Evolutionary conservation across 1,140 invertebrate species (phyloP).

Genomic region (Drosophila sucinea): DNA sequence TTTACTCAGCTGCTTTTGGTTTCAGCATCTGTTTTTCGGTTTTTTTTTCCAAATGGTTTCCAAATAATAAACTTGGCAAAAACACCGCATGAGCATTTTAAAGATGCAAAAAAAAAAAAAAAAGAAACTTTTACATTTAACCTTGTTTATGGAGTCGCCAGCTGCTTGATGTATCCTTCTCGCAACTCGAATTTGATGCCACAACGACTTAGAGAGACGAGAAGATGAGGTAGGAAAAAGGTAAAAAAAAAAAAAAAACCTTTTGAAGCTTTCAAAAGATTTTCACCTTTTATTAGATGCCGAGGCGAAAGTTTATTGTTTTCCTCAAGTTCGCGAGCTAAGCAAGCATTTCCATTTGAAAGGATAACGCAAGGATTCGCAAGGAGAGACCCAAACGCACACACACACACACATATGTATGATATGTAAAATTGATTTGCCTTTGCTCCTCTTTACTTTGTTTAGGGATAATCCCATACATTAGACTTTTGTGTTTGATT

Average conservation of each 20-base stretch:
- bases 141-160: constrained; percentile 72
- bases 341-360: constrained; percentile 52
- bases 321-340: constrained; percentile 62
- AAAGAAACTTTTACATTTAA: constrained; percentile 73
- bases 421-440: constrained; percentile 79
- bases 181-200: constrained; percentile 1
- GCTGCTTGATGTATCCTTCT: constrained; percentile 38
- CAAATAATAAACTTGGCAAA: constrained; percentile 56
- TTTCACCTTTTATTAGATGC: constrained; percentile 80
- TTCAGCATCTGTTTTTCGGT: background rate
- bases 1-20: background rate
- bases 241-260: constrained; percentile 37
- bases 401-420: constrained; percentile 19
- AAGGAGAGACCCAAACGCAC: constrained; percentile 1
- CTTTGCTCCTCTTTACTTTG: constrained; percentile 65
- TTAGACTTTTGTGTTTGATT: constrained; percentile 73
- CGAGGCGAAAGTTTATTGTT: constrained; percentile 76
- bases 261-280: constrained; percentile 75
- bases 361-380: constrained; percentile 51
- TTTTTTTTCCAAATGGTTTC: constrained; percentile 18
- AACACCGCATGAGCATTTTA: constrained; percentile 60
- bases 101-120: constrained; percentile 48
- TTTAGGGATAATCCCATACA: constrained; percentile 77
- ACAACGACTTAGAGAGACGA: background rate
- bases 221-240: background rate